Evolutionary conservation across 2,888 invertebrate species (phyloP).

Genomic region (Resseliella maxima): DNA sequence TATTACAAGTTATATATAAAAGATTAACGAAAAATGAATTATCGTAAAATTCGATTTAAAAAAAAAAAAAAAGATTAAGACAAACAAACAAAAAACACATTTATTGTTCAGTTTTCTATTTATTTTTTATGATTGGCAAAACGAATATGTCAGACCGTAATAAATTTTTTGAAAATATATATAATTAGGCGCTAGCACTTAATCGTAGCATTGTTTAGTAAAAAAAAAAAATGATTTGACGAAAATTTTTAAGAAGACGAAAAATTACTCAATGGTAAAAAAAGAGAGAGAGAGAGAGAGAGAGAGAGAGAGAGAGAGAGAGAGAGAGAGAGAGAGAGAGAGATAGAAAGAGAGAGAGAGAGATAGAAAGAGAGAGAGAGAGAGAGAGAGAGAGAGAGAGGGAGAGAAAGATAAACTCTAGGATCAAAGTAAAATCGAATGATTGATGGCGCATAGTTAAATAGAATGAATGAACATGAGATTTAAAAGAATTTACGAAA

Average conservation of each 20-base stretch:
- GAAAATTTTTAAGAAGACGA: neutral
- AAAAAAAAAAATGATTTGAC: neutral
- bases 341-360: neutral
- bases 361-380: neutral
- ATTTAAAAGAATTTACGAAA: neutral
- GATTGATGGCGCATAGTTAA: neutral
- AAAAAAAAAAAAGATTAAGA: neutral
- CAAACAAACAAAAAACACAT: neutral
- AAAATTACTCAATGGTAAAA: neutral
- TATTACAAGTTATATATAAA: constrained; percentile 2
- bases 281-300: neutral
- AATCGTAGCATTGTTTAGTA: constrained; percentile 14
- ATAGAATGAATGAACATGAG: neutral
- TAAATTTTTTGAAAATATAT: too few relatives aligned
- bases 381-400: neutral
- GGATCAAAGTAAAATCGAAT: neutral
- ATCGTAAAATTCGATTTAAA: neutral
- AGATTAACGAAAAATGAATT: neutral
- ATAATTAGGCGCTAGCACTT: neutral
- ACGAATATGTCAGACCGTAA: neutral
- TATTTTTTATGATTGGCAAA: constrained; percentile 24
- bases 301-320: neutral
- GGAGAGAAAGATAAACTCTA: too few relatives aligned
- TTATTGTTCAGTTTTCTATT: constrained; percentile 17
- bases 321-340: neutral